A percentile compares a stretch with the other conserved stretches of the same genome.
Conservation (phyloP, 2,797 vertebrate species). For the Zenarchopterus dispar region DNA sequence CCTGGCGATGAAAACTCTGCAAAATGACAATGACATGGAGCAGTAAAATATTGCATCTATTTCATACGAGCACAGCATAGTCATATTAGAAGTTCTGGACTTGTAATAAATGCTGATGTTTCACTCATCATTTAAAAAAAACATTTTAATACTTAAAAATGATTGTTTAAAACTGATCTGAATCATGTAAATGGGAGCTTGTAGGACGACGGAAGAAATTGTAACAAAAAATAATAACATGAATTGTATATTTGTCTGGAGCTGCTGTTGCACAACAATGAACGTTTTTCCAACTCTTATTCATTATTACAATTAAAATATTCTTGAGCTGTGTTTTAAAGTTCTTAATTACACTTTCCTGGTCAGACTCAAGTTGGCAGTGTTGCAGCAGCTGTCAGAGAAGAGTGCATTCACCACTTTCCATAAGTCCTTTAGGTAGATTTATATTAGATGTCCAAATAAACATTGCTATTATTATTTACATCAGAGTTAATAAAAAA, state of each 20-base stretch:
- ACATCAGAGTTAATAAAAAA: neutral
- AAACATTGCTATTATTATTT: neutral
- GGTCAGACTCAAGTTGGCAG: neutral
- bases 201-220: conserved; percentile 1
- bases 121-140: neutral
- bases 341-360: neutral
- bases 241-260: neutral
- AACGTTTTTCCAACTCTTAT: conserved; percentile 5
- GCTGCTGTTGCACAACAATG: conserved; percentile 1
- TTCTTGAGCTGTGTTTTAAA: neutral
- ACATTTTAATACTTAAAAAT: neutral
- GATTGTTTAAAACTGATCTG: neutral
- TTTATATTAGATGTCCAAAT: too few relatives aligned
- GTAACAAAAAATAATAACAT: neutral
- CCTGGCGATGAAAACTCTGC: conserved; percentile 92
- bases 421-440: too few relatives aligned
- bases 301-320: neutral
- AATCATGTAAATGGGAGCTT: neutral
- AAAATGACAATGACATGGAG: conserved; percentile 88
- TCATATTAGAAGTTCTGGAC: neutral
- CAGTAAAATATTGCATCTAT: conserved; percentile 33
- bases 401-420: too few relatives aligned
- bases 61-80: conserved; percentile 5
- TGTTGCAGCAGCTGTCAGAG: neutral
- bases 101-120: neutral